Evolutionary conservation across 2,888 invertebrate genomes (phyloP), one percentile per base, ranked within the genome.

Genomic region (Noctua pronuba): DNA sequence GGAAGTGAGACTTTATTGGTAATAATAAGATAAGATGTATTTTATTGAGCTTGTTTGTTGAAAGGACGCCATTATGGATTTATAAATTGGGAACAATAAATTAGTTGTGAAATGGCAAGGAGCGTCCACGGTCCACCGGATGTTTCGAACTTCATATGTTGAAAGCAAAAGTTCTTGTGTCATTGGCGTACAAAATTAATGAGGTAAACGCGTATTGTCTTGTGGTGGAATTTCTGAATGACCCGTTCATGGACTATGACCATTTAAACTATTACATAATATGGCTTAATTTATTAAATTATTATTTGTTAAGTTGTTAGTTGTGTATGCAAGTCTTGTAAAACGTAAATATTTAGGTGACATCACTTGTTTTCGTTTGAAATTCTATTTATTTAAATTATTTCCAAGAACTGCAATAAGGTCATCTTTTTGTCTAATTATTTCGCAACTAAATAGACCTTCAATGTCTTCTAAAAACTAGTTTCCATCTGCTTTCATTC

Each of bases 1-100:
- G 76, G 73, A 87, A 87, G 88, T 82, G 68, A 71, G 78, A 78
- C 55, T 62, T 73, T 72, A 82, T 74, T 72, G 49, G 66, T 28
- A 46, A 64, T 28, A 46, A 64, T 62, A 73, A 46, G 71, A 83
- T 77, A 71, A 71, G 67, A 81, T 35, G n/a, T 81, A 62, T 79
- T 67, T 78, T 74, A 74, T 65, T 41, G 52, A 31, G 49, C 13
- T 46, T 55, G 75, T 66, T 62, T 73, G 28, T 38, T 35, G 75
- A 21, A 52, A 77, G 64, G 65, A 35, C 6, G 41, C 10, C 55
- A 49, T 49, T 68, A 67, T 52, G 10, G 31, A 49, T 52, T 10
- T 2, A n/a, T 64, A 66, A 52, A n/a, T 44, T 62, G 21, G 24
- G 1, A 35, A 44, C 58, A 67, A 58, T 83, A 58, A 41, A 64